These are phyloP conservation scores for Drosophila flavopinicola DNA, from an alignment of 2,888 invertebrate species.

Conservation along the genomic window DNA sequence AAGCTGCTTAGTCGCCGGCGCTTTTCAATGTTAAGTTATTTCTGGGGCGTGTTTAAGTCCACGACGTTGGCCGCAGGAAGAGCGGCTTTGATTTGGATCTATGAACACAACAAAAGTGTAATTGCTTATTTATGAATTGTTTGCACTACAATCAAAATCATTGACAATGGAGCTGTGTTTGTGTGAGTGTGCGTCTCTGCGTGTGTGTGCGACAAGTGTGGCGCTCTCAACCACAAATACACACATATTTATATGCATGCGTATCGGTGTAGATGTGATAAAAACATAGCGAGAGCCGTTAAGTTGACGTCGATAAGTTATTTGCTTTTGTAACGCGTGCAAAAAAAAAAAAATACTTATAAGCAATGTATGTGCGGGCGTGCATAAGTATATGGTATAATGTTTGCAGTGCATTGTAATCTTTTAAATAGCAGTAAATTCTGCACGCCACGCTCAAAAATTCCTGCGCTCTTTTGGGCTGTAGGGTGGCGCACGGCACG, in stretches of 20 bases:
- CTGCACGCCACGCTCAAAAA: conserved; percentile 45
- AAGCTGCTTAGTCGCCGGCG: conserved; percentile 19
- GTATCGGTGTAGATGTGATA: conserved; percentile 36
- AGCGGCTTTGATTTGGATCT: conserved; percentile 47
- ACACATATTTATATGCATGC: conserved; percentile 3
- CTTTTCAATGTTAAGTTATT: conserved; percentile 21
- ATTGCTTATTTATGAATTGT: conserved; percentile 26
- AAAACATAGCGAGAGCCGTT: conserved; percentile 38
- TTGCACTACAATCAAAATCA: conserved; percentile 18
- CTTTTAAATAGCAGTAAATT: conserved; percentile 18
- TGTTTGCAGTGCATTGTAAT: conserved; percentile 21
- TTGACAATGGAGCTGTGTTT: conserved; percentile 5
- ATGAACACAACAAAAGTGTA: conserved; percentile 41
- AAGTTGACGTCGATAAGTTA: conserved; percentile 40
- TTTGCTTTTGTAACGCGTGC: conserved; percentile 53
- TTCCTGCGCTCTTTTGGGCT: conserved; percentile 36
- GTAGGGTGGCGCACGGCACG: conserved; percentile 36
- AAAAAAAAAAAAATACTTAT: conserved; percentile 33
- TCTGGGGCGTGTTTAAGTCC: conserved; percentile 2
- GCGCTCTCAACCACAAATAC: conserved; percentile 7
- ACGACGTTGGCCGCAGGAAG: conserved; percentile 43
- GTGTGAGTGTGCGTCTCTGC: conserved; percentile 3
- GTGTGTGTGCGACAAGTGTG: conserved; percentile 7
- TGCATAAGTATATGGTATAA: background rate
- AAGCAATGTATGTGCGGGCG: conserved; percentile 25